Conservation (phyloP, 2,113 vertebrate species). For the Tinamus guttatus region DNA sequence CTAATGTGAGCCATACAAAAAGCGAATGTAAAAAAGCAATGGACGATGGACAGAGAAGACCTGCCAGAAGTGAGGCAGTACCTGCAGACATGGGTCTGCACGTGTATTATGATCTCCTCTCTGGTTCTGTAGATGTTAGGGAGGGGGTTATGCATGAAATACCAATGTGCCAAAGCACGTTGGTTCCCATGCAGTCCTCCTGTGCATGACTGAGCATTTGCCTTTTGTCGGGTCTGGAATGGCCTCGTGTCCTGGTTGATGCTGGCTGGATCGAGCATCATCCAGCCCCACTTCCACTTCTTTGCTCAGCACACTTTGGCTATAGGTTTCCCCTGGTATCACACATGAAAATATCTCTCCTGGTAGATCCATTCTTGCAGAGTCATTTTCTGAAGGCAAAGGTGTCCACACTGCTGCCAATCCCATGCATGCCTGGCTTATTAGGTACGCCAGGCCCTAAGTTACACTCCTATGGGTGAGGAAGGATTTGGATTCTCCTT, state of each 20-base stretch:
- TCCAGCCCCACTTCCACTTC: no score
- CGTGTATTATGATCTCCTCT: background rate
- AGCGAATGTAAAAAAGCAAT: background rate
- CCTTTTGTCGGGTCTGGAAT: background rate
- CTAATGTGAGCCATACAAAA: background rate
- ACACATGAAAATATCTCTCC: no score
- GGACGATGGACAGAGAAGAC: background rate
- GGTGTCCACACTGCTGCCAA: no score
- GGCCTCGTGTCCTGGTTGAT: background rate
- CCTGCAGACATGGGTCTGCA: background rate
- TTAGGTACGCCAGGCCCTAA: no score
- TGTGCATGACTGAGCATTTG: background rate
- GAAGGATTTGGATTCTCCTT: no score
- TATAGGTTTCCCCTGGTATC: no score
- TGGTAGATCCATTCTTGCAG: no score
- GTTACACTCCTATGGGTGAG: no score
- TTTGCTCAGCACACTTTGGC: no score
- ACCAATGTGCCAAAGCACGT: background rate
- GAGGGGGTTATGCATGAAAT: background rate
- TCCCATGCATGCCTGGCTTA: no score
- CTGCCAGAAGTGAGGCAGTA: background rate
- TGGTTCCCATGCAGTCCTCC: background rate
- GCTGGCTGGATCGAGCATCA: no score
- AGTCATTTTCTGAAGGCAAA: no score
- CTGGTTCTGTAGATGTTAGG: background rate